Evolutionary conservation across 1,140 invertebrate species (phyloP).

Genomic region (Araneus ventricosus): DNA sequence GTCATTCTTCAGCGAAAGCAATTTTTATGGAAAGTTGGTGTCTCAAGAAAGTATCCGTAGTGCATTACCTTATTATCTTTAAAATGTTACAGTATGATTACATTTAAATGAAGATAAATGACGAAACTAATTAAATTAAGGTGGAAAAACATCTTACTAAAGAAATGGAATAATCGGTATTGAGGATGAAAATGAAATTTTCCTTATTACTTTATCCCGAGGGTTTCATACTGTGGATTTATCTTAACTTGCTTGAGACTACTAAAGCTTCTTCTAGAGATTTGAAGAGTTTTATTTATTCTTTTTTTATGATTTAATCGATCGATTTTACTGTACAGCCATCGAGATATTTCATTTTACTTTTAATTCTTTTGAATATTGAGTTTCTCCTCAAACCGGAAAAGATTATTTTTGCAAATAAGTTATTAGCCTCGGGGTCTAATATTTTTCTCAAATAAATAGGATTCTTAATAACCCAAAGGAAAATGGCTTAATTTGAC

Average conservation of each 20-base stretch:
- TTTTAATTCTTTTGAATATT: neutral
- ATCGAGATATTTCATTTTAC: neutral
- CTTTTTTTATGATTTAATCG: neutral
- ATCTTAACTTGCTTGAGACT: neutral
- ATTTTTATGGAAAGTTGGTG: neutral
- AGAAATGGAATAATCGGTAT: neutral
- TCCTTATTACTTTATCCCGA: neutral
- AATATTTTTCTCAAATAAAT: conserved; percentile 40
- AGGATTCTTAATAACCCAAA: neutral
- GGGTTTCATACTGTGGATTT: neutral
- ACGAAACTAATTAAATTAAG: conserved; percentile 21
- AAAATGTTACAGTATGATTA: neutral
- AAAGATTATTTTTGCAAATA: conserved; percentile 23
- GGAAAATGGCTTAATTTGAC: conserved; percentile 55
- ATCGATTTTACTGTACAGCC: neutral
- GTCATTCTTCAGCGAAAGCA: neutral
- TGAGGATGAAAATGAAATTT: neutral
- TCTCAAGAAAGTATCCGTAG: neutral
- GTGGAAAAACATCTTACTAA: neutral
- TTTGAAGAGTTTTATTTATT: neutral
- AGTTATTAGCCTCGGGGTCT: neutral
- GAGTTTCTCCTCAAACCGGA: neutral
- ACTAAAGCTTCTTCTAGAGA: neutral
- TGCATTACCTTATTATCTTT: neutral
- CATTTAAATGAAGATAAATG: conserved; percentile 35